Percentiles rank a stretch among this genome's conserved stretches.
Evolutionary conservation across 2,113 vertebrate species (phyloP).

Genomic region (Fulmarus glacialis): DNA sequence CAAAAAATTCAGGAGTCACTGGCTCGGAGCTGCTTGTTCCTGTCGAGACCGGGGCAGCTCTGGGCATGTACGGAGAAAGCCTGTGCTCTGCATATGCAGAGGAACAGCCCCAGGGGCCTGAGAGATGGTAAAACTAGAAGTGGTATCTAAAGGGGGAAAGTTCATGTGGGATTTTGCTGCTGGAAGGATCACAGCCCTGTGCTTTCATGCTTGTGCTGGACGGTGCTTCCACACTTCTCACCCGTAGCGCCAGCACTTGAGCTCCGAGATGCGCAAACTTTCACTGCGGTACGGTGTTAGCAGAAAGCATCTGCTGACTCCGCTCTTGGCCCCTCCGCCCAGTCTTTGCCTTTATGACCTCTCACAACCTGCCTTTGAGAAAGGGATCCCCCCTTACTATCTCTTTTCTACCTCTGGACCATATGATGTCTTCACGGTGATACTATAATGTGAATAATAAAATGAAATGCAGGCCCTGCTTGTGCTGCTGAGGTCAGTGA

Average conservation of each 20-base stretch:
- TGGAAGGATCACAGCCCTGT: not conserved
- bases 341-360: not conserved
- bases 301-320: not conserved
- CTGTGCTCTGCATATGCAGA: not conserved
- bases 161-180: not conserved
- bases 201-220: not conserved
- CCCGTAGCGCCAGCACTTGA: fast-evolving
- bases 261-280: not conserved
- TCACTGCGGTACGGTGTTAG: fast-evolving
- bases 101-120: not conserved
- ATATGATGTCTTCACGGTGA: not conserved
- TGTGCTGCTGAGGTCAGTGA: not conserved
- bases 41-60: not conserved
- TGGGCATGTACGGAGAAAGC: not conserved
- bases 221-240: not conserved
- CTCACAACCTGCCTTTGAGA: not conserved
- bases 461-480: not conserved
- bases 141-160: not conserved
- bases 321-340: not conserved
- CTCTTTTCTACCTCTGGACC: not conserved
- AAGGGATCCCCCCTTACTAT: fast-evolving
- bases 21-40: not conserved
- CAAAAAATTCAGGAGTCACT: not conserved
- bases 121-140: not conserved
- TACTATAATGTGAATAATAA: not conserved